A percentile compares a stretch with the other conserved stretches of the same genome.
Evolutionary conservation across 2,888 invertebrate species (phyloP).

Genomic region (Urechis unicinctus): DNA sequence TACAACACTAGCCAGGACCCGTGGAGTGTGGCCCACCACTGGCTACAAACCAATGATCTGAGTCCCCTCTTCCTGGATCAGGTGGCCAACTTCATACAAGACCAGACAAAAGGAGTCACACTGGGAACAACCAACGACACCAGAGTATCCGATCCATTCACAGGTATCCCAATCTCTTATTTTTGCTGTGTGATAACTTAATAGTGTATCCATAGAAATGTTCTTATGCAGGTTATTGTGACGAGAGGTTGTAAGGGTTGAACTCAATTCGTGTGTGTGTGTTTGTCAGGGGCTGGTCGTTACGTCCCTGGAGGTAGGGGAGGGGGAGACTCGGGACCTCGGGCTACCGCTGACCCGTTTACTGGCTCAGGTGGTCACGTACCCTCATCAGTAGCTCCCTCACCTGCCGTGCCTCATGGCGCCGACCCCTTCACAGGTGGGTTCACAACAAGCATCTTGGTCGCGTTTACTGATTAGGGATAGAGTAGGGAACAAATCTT

Average conservation of each 20-base stretch:
- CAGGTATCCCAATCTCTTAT: slow-evolving; percentile 49
- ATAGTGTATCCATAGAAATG: too few species aligned
- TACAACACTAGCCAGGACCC: slow-evolving; percentile 87
- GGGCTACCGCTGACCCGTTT: slow-evolving; percentile 51
- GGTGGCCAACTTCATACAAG: slow-evolving; percentile 86
- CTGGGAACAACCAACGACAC: slow-evolving; percentile 25
- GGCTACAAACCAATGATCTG: slow-evolving; percentile 76
- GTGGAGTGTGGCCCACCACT: slow-evolving; percentile 82
- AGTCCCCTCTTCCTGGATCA: slow-evolving; percentile 79
- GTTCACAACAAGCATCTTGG: too few species aligned
- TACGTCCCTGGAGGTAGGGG: slow-evolving; percentile 58
- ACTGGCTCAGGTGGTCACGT: slow-evolving; percentile 51
- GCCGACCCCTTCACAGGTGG: slow-evolving; percentile 31
- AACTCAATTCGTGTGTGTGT: too few species aligned
- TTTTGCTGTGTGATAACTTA: not conserved
- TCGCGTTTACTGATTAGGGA: too few species aligned
- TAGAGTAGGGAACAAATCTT: too few species aligned
- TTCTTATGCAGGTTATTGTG: too few species aligned
- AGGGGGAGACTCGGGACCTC: slow-evolving; percentile 6
- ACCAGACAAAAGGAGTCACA: slow-evolving; percentile 63
- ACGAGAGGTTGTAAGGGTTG: too few species aligned
- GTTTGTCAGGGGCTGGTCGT: slow-evolving; percentile 56
- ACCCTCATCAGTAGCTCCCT: slow-evolving; percentile 18
- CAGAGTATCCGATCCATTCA: slow-evolving; percentile 58
- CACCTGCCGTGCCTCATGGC: slow-evolving; percentile 7